Conservation (phyloP, 2,113 vertebrate species). For the Silurus asotus region DNA sequence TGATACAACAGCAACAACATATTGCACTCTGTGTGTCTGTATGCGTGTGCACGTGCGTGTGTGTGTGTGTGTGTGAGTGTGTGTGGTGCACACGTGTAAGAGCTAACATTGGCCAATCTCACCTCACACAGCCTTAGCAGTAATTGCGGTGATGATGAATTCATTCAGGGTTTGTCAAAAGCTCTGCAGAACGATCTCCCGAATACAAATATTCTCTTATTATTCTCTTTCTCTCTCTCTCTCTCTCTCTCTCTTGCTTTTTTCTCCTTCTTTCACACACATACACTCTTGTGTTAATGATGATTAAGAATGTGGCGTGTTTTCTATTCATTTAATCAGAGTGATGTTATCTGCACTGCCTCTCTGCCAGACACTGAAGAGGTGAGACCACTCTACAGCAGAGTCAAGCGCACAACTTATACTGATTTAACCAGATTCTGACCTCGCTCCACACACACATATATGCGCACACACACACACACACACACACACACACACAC, state of each 20-base stretch:
- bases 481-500: background rate
- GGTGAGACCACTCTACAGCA: constrained; percentile 4
- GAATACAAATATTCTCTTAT: constrained; percentile 42
- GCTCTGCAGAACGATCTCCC: constrained; percentile 37
- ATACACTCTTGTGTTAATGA: constrained; percentile 31
- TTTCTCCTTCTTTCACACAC: background rate
- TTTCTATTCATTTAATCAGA: constrained; percentile 40
- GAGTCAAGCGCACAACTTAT: constrained; percentile 23
- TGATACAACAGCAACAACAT: constrained; percentile 16
- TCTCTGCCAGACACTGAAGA: constrained; percentile 36
- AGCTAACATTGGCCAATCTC: constrained; percentile 24
- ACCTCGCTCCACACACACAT: constrained; percentile 5
- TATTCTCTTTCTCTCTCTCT: constrained; percentile 28
- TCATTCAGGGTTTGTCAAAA: constrained; percentile 41
- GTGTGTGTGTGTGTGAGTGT: constrained; percentile 28
- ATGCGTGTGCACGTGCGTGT: constrained; percentile 6
- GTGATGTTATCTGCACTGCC: constrained; percentile 46
- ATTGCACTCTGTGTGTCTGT: background rate
- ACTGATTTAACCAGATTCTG: constrained; percentile 38
- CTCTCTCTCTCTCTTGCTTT: constrained; percentile 11
- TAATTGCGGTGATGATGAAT: constrained; percentile 52
- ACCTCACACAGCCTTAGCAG: constrained; percentile 41
- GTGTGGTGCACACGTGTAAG: constrained; percentile 12
- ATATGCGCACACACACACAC: constrained; percentile 32
- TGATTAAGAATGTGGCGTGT: constrained; percentile 33